Percentiles rank a stretch among this genome's conserved stretches.
These are phyloP conservation scores for Salvelinus sp. DNA, from an alignment of 2,113 vertebrate species.

Conservation along the genomic window DNA sequence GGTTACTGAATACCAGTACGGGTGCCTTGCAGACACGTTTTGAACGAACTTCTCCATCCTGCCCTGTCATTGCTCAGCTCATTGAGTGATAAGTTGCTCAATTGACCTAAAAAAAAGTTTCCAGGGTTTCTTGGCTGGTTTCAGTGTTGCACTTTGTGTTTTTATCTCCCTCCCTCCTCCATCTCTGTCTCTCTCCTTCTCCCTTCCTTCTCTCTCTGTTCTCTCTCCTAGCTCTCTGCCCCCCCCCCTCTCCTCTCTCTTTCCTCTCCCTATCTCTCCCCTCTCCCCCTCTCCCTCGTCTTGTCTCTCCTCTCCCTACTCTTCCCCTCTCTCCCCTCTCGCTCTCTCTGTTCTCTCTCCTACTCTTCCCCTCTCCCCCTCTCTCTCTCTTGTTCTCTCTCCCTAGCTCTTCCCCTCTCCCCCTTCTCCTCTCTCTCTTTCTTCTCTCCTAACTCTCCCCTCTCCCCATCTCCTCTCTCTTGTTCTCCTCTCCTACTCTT, in stretches of 20 bases:
- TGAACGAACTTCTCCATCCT: neutral
- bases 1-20: conserved; percentile 12
- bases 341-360: neutral
- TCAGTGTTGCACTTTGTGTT: neutral
- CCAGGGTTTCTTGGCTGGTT: conserved; percentile 11
- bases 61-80: conserved; percentile 43
- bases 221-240: no score
- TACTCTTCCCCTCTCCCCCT: neutral
- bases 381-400: neutral
- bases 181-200: neutral
- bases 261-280: no score
- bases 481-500: neutral
- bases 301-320: neutral
- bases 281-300: neutral
- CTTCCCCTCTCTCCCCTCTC: neutral
- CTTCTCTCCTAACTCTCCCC: no score
- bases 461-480: neutral
- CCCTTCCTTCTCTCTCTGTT: conserved; percentile 1
- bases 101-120: conserved; percentile 21
- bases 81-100: conserved; percentile 45
- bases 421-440: neutral
- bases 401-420: neutral
- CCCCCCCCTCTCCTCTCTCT: no score
- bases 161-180: conserved; percentile 12
- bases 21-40: conserved; percentile 17